Percentiles rank a stretch among this genome's conserved stretches.
These are phyloP conservation scores for fruit fly (Drosophila melanogaster) DNA, from an alignment of 1,140 invertebrate species.

Conservation along the genomic window DNA sequence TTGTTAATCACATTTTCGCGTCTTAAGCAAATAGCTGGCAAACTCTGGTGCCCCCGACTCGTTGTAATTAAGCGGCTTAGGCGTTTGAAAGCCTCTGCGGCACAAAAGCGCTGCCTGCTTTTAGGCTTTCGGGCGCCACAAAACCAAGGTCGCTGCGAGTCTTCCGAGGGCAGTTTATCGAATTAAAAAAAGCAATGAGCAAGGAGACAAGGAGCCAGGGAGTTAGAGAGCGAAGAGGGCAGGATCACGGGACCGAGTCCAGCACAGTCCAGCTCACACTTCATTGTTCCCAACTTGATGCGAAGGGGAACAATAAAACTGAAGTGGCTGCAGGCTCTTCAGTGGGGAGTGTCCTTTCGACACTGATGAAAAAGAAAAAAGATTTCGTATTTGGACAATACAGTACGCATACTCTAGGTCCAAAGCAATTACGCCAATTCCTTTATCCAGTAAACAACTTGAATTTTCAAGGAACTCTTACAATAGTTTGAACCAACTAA, in stretches of 20 bases:
- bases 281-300: conserved; percentile 55
- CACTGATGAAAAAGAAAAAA: conserved; percentile 9
- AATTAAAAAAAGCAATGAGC: conserved; percentile 73
- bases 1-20: conserved; percentile 82
- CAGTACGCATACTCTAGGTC: neutral
- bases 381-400: neutral
- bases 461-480: no score
- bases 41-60: conserved; percentile 52
- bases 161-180: conserved; percentile 79
- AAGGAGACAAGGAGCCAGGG: conserved; percentile 4
- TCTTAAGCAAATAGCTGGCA: conserved; percentile 76
- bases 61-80: conserved; percentile 81
- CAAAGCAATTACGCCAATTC: neutral
- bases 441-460: neutral
- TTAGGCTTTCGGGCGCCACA: conserved; percentile 63
- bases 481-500: no score
- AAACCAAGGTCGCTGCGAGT: conserved; percentile 65
- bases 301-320: conserved; percentile 68
- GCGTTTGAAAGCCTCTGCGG: conserved; percentile 54
- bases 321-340: conserved; percentile 56
- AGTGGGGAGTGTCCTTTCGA: conserved; percentile 1
- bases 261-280: conserved; percentile 57
- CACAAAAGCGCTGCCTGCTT: conserved; percentile 72
- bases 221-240: conserved; percentile 2
- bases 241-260: neutral